phyloP scores from a whole-genome alignment of 2,888 invertebrate genomes.

The Acanthoscelides obtectus region DNA sequence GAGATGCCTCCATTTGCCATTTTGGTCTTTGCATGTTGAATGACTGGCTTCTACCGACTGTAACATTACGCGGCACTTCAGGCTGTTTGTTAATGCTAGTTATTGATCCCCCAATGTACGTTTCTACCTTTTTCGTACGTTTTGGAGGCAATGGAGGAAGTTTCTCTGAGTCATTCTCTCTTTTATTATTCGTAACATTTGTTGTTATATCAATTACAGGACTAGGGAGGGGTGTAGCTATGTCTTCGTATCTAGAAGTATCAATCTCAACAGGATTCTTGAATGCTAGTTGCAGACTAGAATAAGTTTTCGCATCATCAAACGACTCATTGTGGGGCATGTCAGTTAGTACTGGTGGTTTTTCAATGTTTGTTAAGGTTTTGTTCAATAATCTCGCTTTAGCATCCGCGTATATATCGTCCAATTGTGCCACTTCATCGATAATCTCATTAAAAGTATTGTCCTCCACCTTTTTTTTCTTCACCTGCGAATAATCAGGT shows the following conservation, averaged over 20 bases:
- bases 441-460: conserved; percentile 67
- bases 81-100: conserved; percentile 25
- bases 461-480: conserved; percentile 45
- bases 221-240: conserved; percentile 46
- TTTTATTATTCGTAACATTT: conserved; percentile 36
- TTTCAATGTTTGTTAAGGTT: conserved; percentile 21
- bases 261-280: conserved; percentile 73
- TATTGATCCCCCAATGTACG: conserved; percentile 39
- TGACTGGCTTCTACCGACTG: conserved; percentile 37
- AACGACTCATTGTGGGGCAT: conserved; percentile 55
- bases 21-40: conserved; percentile 37
- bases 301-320: conserved; percentile 76
- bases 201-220: conserved; percentile 47
- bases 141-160: conserved; percentile 80
- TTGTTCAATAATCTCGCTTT: conserved; percentile 53
- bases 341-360: conserved; percentile 18
- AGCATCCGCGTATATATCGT: conserved; percentile 75
- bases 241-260: conserved; percentile 13
- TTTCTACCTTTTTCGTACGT: conserved; percentile 57
- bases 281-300: conserved; percentile 80
- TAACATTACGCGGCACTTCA: conserved; percentile 26
- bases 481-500: conserved; percentile 30
- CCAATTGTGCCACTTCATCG: conserved; percentile 73
- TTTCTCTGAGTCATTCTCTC: conserved; percentile 48
- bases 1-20: conserved; percentile 39